Evolutionary conservation across 2,113 vertebrate genomes (phyloP), one percentile per base, ranked within the genome.

Genomic region (Alouatta palliata): DNA sequence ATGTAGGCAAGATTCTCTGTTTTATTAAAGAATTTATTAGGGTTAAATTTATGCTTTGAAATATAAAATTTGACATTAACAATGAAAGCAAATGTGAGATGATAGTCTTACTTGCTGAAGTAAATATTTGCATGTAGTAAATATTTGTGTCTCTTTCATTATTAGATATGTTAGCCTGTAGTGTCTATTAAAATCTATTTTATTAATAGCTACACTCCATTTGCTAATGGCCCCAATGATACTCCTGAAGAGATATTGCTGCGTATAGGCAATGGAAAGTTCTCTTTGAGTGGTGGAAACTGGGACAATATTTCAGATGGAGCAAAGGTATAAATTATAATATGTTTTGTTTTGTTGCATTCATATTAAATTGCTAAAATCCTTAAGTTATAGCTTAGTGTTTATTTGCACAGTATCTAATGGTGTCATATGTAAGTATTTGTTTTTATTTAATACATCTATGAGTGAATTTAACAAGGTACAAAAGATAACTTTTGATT

Each of bases 241-340:
- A 99, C 99, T 86, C 99, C 99, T 52, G 99, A 99, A 97, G 99
- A 99, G 98, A 99, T 99, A 97, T 98, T 99, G 37, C 98, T 99
- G 56, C 99, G 99, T 90, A 99, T 99, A 98, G 99, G 99, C 95
- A 99, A 99, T 93, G 99, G 99, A 76, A 99, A 99, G 95, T 99
- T 99, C 98, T 99, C 99, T 49, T 98, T 99, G 95, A 99, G 98
- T 54, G 99, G 99, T 97, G 99, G 99, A 93, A 99, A 99, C 98
- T 99, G 99, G 99, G 99, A 99, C 96, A 99, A 99, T 35, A 99
- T 99, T 97, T 99, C 99, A 91, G 99, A 99, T 97, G 99, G 99
- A 98, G 99, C 99, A 95, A 99, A 99, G 99, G 99, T 99, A 98
- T 87, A 91, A 85, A 97, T 96, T 99, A 94, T 87, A 91, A 97